These are phyloP conservation scores for Xerus rutilus DNA, from an alignment of 2,797 vertebrate genomes.

Conservation along the genomic window DNA sequence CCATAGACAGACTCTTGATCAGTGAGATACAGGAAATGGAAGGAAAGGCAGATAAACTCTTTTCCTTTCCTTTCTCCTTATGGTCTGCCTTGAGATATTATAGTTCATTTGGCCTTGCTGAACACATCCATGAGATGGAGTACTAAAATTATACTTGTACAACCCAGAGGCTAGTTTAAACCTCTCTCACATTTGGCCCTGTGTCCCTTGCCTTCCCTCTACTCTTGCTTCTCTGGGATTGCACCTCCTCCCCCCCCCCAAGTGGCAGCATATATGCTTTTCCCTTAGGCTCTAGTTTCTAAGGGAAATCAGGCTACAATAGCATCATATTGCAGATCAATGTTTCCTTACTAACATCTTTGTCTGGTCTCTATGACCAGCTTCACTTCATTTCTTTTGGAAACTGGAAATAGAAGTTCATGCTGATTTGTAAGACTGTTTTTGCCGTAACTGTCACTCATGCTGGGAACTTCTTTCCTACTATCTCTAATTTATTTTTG, in stretches of 20 bases:
- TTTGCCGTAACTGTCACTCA: neutral
- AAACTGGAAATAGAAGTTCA: neutral
- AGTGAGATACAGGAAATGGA: neutral
- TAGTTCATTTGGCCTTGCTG: neutral
- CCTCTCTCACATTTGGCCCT: neutral
- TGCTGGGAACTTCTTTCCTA: slow-evolving; percentile 20
- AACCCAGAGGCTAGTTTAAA: neutral
- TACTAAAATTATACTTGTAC: neutral
- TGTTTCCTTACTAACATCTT: neutral
- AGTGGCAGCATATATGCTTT: neutral
- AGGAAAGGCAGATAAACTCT: neutral
- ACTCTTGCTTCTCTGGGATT: neutral
- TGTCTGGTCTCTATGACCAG: neutral
- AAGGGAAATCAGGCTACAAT: neutral
- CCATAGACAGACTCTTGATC: neutral
- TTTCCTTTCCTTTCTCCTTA: neutral
- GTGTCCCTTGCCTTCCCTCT: neutral
- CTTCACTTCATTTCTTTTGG: neutral
- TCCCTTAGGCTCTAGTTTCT: neutral
- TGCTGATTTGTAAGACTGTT: neutral
- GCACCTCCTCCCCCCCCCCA: too few relatives aligned
- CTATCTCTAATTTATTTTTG: slow-evolving; percentile 16
- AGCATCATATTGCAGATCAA: neutral
- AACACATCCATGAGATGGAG: neutral
- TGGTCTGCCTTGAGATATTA: neutral